Evolutionary conservation across 2,797 vertebrate genomes (phyloP), one percentile per base, ranked within the genome.

Genomic region (Lindbergichthys nudifrons): DNA sequence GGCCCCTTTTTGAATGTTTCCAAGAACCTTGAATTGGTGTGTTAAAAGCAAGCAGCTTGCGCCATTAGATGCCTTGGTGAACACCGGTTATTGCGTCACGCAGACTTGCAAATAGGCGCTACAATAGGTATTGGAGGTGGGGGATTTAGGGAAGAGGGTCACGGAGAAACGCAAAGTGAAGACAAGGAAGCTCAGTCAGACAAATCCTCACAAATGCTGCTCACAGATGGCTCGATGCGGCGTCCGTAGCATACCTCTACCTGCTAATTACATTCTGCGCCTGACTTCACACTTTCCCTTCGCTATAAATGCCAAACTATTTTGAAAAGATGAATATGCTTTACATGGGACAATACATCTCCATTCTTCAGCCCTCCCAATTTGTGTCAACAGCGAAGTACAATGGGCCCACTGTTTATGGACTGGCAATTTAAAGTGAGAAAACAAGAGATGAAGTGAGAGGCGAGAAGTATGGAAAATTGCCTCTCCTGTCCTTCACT

Each of bases 321-420:
- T 81, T 83, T 79, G 73, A 83, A 90, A 88, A 87, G 81, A 90
- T 89, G 73, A 90, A 89, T 90, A 85, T 75, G 79, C 67, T 80
- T 87, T 78, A 82, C 60, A 69, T 80, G 75, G 79, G 87, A 83
- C 82, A 83, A 86, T 86, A 79, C 78, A 67, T 88, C 75, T 86
- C 77, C 83, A 72, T 91, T 87, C 75, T 84, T 87, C 79, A 77
- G 65, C 73, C 73, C 62, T 79, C 90, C 70, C 82, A 79, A 87
- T 87, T 89, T 89, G 65, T 87, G 83, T 86, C 87, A 89, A 87
- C 82, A 88, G 82, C 70, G 18, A 51, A 70, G 77, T 73, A 88
- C 84, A 90, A 89, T 85, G 57, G 73, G 58, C 71, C 77, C 72
- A 67, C 59, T 87, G 82, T 89, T 89, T 87, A 81, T 84, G 79